Evolutionary conservation across 2,888 invertebrate species (phyloP).

Genomic region (Oligia latruncula): DNA sequence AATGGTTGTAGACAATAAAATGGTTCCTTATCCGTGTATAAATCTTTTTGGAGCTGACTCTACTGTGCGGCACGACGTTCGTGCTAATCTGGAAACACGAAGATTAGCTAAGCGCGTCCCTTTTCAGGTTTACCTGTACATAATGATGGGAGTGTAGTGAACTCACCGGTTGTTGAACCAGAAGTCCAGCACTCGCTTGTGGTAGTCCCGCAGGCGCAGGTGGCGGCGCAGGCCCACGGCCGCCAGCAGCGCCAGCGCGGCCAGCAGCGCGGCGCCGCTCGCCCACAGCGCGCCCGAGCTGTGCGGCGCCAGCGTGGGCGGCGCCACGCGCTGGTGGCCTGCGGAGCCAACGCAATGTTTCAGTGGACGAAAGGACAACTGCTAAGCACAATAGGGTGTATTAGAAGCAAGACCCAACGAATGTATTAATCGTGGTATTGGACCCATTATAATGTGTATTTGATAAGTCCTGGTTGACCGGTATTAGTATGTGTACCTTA

Average conservation of each 20-base stretch:
- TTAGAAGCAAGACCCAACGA: neutral
- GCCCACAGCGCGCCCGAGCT: constrained; percentile 54
- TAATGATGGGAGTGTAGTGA: neutral
- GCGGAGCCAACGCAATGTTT: neutral
- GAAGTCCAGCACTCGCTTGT: constrained; percentile 63
- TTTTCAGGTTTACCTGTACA: neutral
- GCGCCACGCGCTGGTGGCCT: constrained; percentile 27
- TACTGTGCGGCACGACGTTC: neutral
- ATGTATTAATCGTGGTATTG: neutral
- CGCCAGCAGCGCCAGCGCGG: constrained; percentile 53
- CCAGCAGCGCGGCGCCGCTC: constrained; percentile 26
- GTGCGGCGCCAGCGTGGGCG: constrained; percentile 2
- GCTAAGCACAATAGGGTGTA: neutral
- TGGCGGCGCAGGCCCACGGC: constrained; percentile 37
- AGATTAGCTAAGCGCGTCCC: neutral
- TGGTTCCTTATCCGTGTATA: no score
- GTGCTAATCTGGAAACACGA: neutral
- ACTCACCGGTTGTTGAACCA: constrained; percentile 67
- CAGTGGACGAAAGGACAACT: neutral
- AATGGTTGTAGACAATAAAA: no score
- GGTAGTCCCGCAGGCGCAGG: constrained; percentile 44
- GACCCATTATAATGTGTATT: neutral
- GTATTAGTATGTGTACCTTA: neutral
- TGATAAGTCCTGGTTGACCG: neutral
- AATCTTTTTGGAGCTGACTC: no score